Conservation (phyloP, 2,113 vertebrate genomes). For the Crocuta crocuta region DNA sequence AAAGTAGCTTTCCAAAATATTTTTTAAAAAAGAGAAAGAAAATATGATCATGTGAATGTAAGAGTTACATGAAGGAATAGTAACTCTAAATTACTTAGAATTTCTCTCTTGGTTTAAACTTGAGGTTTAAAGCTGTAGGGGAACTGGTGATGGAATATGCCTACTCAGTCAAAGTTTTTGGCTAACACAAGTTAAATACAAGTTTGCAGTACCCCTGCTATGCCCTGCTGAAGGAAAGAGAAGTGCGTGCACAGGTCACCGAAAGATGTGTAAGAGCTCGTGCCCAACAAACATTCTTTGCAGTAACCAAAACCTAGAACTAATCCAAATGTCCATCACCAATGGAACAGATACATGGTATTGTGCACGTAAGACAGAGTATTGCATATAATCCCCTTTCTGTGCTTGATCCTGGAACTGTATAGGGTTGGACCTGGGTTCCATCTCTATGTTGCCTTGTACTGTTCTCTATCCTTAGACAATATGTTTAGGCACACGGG, state of each 20-base stretch:
- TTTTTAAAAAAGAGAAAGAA: neutral
- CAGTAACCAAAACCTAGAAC: neutral
- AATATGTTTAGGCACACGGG: neutral
- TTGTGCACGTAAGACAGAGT: neutral
- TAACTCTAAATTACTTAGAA: neutral
- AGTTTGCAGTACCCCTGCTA: neutral
- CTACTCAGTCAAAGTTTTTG: neutral
- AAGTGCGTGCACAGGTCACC: neutral
- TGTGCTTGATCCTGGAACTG: neutral
- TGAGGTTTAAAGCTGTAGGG: neutral
- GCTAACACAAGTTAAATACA: neutral
- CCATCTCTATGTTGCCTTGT: neutral
- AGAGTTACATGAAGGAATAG: neutral
- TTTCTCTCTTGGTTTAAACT: constrained; percentile 11
- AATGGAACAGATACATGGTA: neutral
- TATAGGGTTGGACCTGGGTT: neutral
- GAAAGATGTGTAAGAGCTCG: neutral
- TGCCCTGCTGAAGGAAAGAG: neutral
- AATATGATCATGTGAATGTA: neutral
- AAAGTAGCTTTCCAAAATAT: neutral
- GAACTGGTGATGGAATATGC: neutral
- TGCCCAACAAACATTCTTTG: neutral
- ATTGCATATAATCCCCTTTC: neutral
- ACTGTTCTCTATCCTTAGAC: neutral
- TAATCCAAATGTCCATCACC: neutral